phyloP scores from a whole-genome alignment of 2,113 vertebrate species.

The Brevimyrus niger region DNA sequence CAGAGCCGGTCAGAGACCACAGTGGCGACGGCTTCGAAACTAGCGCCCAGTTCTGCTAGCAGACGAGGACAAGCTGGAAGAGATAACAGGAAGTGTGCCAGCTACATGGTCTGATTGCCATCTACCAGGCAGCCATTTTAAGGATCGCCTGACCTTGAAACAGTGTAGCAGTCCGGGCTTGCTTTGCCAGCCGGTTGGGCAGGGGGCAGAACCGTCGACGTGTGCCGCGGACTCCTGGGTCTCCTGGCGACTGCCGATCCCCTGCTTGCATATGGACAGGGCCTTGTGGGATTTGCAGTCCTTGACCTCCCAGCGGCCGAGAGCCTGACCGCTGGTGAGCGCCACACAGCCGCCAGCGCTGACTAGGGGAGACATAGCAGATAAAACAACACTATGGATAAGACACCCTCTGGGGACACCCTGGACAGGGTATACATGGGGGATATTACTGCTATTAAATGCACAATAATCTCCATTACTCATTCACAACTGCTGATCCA shows the following conservation, averaged over 20 bases:
- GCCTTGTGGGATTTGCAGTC: constrained; percentile 75
- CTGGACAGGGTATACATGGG: not conserved
- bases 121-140: not conserved
- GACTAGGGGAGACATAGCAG: constrained; percentile 48
- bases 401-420: not conserved
- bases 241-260: constrained; percentile 52
- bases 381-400: not conserved
- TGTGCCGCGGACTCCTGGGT: constrained; percentile 46
- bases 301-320: constrained; percentile 87
- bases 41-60: not conserved
- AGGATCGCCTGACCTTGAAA: constrained; percentile 69
- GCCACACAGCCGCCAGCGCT: constrained; percentile 74
- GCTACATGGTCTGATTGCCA: not conserved
- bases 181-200: constrained; percentile 78
- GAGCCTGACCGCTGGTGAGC: constrained; percentile 62
- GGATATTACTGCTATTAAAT: not conserved
- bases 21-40: not conserved
- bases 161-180: constrained; percentile 64
- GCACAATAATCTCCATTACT: not conserved
- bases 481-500: not conserved
- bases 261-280: constrained; percentile 78
- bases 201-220: constrained; percentile 59
- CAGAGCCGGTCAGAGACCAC: not conserved
- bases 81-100: not conserved
- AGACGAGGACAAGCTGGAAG: not conserved